phyloP scores from a whole-genome alignment of 1,140 invertebrate species.

The Atta colombica region DNA sequence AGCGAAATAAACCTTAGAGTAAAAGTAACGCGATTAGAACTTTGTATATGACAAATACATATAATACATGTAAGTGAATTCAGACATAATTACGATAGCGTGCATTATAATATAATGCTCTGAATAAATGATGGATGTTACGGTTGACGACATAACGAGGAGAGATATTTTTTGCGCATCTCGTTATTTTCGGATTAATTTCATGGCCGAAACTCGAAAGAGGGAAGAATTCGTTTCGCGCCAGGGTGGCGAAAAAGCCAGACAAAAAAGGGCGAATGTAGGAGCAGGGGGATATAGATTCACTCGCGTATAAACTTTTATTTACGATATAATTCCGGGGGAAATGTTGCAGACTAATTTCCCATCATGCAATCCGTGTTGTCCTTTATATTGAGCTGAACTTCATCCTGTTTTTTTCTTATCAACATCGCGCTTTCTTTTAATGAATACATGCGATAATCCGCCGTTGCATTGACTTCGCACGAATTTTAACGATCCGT shows the following conservation, averaged over 20 bases:
- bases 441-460: slow-evolving; percentile 53
- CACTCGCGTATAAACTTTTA: slow-evolving; percentile 78
- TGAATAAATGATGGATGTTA: slow-evolving; percentile 34
- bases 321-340: slow-evolving; percentile 80
- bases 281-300: slow-evolving; percentile 18
- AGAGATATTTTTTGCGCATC: slow-evolving; percentile 34
- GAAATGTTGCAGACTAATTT: slow-evolving; percentile 83
- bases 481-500: slow-evolving; percentile 39
- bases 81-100: slow-evolving; percentile 42
- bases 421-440: slow-evolving; percentile 39
- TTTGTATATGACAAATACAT: background rate
- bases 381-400: slow-evolving; percentile 46
- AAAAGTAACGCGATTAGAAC: background rate
- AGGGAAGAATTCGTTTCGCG: slow-evolving; percentile 60
- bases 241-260: slow-evolving; percentile 13
- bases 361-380: slow-evolving; percentile 43
- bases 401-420: slow-evolving; percentile 10
- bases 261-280: slow-evolving; percentile 8
- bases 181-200: slow-evolving; percentile 76
- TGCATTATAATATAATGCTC: slow-evolving; percentile 17
- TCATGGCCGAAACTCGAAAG: slow-evolving; percentile 32
- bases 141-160: slow-evolving; percentile 6
- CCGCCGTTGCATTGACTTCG: slow-evolving; percentile 16
- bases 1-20: background rate
- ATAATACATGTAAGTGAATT: background rate